Evolutionary conservation across 2,113 vertebrate species (phyloP), one percentile per base, ranked within the genome.

Genomic region (Anolis carolinensis): DNA sequence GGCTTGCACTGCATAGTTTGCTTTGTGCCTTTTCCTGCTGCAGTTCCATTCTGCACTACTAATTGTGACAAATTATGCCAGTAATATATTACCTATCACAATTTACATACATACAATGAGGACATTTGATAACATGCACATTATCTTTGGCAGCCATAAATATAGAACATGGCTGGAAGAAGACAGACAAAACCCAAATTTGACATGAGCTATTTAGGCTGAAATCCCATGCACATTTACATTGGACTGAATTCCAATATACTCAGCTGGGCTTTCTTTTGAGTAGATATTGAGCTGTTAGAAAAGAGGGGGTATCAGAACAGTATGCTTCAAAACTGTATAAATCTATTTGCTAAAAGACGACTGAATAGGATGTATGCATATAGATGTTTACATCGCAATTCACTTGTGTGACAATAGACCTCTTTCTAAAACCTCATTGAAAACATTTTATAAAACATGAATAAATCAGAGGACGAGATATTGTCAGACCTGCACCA

Each of bases 11-110:
- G 0, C 82, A 34, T 7, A 7, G 78, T 73, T 48, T 86, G 62
- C 74, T 89, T 89, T 30, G 48, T 79, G 25, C 1, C 2, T 85
- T 93, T 91, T 83, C 14, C 36, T 34, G 34, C 20, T 68, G 70
- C 3, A 67, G 0, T 74, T 87, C 2, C 72, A 68, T 85, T n/a
- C 16, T 78, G 18, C 5, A 9, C 39, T 23, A 48, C 0, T 71
- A 36, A 83, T 84, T 21, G 65, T 27, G 2, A 10, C 44, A 10
- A 74, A 55, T 79, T 86, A 39, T 62, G 9, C 73, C 82, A 81
- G 81, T 81, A 75, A 62, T 65, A 52, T 75, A 86, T 65, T 77
- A 36, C 39, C 74, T 48, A 16, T 79, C 14, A 68, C 50, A 70
- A 74, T 74, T 75, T 36, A 59, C 32, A 10, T 71, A 44, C 48